These are phyloP conservation scores for Thalassarche chlororhynchos DNA, from an alignment of 2,113 vertebrate genomes.

Conservation along the genomic window DNA sequence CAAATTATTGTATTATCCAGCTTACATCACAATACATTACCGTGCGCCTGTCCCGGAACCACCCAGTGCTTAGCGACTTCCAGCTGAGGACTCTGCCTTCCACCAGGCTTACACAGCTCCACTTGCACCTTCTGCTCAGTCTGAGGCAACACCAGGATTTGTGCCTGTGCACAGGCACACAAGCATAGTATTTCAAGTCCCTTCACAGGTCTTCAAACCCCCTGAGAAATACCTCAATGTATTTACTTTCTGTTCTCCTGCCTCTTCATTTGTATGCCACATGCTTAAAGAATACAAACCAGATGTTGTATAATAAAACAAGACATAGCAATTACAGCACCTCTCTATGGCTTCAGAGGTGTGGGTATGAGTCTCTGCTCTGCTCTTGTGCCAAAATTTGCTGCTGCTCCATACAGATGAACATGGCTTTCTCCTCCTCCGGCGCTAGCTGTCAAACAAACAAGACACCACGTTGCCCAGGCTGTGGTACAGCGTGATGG, in stretches of 20 bases:
- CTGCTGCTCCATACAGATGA: not conserved
- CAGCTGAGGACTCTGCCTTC: not conserved
- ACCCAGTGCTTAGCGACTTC: not conserved
- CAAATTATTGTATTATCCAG: not conserved
- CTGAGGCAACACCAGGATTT: not conserved
- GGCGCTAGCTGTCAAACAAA: not conserved
- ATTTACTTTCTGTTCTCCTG: not conserved
- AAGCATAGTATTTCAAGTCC: not conserved
- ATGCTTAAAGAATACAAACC: not conserved
- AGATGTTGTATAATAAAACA: not conserved
- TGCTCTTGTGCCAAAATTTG: not conserved
- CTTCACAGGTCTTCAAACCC: not conserved
- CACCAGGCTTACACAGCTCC: not conserved
- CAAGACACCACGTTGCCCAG: accelerated
- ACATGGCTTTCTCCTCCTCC: not conserved
- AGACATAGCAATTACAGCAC: not conserved
- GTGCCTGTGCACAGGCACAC: not conserved
- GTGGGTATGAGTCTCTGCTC: not conserved
- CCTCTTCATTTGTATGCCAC: not conserved
- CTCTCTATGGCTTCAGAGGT: not conserved
- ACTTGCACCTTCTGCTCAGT: not conserved
- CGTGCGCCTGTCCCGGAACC: not conserved
- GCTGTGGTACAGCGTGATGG: accelerated
- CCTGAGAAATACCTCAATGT: not conserved
- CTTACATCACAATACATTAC: not conserved